Evolutionary conservation across 2,888 invertebrate species (phyloP).

Genomic region (Vesta saturnalis): DNA sequence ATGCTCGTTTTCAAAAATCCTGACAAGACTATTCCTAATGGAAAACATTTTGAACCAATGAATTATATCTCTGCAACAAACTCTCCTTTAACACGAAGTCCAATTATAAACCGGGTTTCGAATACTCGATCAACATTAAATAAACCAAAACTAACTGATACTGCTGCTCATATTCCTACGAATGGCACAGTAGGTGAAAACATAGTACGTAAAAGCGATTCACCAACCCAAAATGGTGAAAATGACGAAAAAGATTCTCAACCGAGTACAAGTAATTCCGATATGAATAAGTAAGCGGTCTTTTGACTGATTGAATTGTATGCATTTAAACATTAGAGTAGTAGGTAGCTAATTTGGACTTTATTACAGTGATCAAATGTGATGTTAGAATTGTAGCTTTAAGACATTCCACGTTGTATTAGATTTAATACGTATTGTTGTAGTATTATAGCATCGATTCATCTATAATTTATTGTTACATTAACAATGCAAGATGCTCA

Average conservation of each 20-base stretch:
- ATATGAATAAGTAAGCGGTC: constrained; percentile 16
- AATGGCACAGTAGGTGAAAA: constrained; percentile 13
- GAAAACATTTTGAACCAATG: constrained; percentile 21
- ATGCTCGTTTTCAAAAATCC: constrained; percentile 31
- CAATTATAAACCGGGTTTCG: constrained; percentile 10
- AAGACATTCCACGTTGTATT: background rate
- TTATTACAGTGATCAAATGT: constrained; percentile 21
- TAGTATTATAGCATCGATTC: background rate
- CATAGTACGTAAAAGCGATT: constrained; percentile 3
- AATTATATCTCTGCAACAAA: constrained; percentile 17
- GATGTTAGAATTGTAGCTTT: constrained; percentile 20
- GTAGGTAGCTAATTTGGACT: background rate
- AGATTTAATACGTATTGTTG: background rate
- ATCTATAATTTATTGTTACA: constrained; percentile 1
- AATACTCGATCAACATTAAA: constrained; percentile 11
- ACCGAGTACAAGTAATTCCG: constrained; percentile 16
- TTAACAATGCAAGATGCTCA: background rate
- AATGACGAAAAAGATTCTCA: constrained; percentile 14
- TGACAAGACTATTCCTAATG: constrained; percentile 15
- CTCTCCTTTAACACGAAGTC: constrained; percentile 23
- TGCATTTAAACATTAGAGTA: background rate
- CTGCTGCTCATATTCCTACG: background rate
- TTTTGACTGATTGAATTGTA: background rate
- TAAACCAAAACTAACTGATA: background rate
- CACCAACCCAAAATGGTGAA: background rate